Evolutionary conservation across 2,113 vertebrate species (phyloP).

Genomic region (Natator depressus): DNA sequence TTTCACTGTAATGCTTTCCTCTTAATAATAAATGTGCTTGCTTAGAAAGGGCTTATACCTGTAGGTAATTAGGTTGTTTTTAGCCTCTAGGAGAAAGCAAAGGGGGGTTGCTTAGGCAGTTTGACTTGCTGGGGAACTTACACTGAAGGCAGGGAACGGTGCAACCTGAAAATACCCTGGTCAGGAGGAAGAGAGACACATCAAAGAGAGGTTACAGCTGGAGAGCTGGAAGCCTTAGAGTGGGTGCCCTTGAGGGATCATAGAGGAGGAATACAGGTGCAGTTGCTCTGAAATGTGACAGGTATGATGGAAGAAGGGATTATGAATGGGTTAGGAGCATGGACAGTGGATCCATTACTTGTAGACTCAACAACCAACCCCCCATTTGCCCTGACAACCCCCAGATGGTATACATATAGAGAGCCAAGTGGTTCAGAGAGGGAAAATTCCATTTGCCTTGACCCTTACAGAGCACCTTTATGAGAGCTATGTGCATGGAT

Average conservation of each 20-base stretch:
- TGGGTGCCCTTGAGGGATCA: background rate
- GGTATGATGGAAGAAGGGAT: background rate
- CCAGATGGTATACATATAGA: background rate
- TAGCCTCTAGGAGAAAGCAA: too few relatives aligned
- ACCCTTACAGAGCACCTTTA: background rate
- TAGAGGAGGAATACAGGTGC: background rate
- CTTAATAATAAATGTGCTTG: too few relatives aligned
- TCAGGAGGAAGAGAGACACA: background rate
- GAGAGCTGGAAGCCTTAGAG: background rate
- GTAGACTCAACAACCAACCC: fast-evolving
- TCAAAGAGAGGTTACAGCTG: background rate
- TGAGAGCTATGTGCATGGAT: fast-evolving
- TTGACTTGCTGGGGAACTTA: background rate
- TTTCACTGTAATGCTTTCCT: too few relatives aligned
- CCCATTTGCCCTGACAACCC: background rate
- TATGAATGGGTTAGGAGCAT: background rate
- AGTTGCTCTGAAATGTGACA: background rate
- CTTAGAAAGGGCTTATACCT: too few relatives aligned
- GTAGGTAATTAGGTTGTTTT: too few relatives aligned
- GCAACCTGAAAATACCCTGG: background rate
- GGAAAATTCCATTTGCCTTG: background rate
- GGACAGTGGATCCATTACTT: background rate
- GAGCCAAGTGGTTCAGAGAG: background rate
- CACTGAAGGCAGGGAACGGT: background rate
- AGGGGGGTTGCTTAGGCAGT: too few relatives aligned